Percentiles rank a stretch among this genome's conserved stretches.
Conservation (phyloP, 2,797 vertebrate species). For the Sebastes cheni region DNA sequence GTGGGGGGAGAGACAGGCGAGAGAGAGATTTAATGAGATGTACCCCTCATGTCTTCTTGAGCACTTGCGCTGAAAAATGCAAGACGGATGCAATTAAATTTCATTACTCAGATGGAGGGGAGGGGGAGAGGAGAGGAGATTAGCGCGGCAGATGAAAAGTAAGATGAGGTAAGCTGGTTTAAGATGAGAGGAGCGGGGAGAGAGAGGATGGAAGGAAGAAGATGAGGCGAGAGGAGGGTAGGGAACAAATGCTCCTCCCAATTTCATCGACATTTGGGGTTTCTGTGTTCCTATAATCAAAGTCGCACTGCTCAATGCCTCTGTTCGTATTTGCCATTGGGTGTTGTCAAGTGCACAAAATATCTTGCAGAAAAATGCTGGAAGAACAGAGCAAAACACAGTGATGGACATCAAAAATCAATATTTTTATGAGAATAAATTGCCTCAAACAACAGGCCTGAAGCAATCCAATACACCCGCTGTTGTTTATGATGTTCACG, state of each 20-base stretch:
- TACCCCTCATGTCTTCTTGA: conserved; percentile 24
- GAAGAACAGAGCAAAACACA: neutral
- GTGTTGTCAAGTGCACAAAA: neutral
- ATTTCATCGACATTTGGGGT: neutral
- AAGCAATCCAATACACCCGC: conserved; percentile 16
- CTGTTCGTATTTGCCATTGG: neutral
- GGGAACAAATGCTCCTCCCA: neutral
- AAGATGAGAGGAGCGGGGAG: neutral
- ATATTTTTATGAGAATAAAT: conserved; percentile 39
- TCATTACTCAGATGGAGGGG: conserved; percentile 44
- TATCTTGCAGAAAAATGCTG: neutral
- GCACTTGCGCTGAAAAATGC: conserved; percentile 41
- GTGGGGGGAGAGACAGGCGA: neutral
- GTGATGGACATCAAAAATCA: conserved; percentile 32
- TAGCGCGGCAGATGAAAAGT: conserved; percentile 38
- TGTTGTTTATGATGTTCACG: neutral
- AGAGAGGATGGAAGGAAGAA: neutral
- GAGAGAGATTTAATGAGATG: conserved; percentile 44
- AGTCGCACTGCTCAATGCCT: neutral
- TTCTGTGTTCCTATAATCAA: neutral
- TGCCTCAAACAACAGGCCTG: conserved; percentile 28
- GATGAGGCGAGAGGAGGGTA: neutral
- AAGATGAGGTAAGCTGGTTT: conserved; percentile 30
- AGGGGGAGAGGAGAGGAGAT: conserved; percentile 25
- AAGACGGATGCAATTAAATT: conserved; percentile 58